A percentile compares a stretch with the other conserved stretches of the same genome.
Evolutionary conservation across 2,113 vertebrate species (phyloP).

Genomic region (Gambusia holbrooki): DNA sequence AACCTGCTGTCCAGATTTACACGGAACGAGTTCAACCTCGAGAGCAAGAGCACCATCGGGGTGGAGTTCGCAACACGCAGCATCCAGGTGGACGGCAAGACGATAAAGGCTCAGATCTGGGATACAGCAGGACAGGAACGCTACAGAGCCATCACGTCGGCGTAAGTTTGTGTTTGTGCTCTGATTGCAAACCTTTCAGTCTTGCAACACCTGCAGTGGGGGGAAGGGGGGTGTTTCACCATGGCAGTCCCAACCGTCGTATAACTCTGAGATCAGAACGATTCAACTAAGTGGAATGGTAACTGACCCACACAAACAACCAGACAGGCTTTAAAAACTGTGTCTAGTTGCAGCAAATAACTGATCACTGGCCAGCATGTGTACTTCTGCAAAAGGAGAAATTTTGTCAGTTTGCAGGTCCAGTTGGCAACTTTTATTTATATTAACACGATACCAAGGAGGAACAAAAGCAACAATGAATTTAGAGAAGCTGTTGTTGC

Average conservation of each 20-base stretch:
- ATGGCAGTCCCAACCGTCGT: background rate
- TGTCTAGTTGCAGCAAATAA: background rate
- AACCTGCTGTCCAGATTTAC: constrained; percentile 90
- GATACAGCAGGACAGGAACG: constrained; percentile 97
- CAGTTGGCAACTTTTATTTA: background rate
- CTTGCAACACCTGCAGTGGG: background rate
- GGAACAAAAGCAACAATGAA: background rate
- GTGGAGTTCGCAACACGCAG: constrained; percentile 98
- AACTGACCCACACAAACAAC: background rate
- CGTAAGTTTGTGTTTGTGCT: constrained; percentile 81
- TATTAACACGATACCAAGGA: background rate
- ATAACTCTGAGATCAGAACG: background rate
- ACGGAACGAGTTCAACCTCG: constrained; percentile 96
- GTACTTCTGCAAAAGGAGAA: background rate
- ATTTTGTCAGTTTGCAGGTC: background rate
- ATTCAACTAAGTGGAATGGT: background rate
- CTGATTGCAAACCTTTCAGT: constrained; percentile 9
- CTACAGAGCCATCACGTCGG: constrained; percentile 97
- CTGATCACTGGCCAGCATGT: background rate
- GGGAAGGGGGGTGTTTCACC: background rate
- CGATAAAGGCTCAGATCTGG: constrained; percentile 99
- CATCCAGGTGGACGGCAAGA: constrained; percentile 98
- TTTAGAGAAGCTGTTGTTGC: background rate
- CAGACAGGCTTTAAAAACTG: background rate
- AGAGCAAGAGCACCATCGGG: constrained; percentile 98